Conservation (phyloP, 2,888 invertebrate genomes). For the Campopleginae sp. region DNA sequence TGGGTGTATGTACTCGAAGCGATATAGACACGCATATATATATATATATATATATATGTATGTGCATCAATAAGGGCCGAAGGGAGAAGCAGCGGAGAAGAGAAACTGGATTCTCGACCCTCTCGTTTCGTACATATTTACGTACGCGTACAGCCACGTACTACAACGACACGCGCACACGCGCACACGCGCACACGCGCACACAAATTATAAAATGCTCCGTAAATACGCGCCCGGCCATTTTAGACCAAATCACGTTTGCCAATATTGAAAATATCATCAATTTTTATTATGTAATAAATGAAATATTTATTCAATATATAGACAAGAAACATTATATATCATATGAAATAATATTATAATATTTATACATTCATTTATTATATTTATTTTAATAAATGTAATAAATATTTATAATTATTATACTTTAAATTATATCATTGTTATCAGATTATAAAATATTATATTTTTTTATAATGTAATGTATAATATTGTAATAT, state of each 20-base stretch:
- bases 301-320: too few species aligned
- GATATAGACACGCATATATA: background rate
- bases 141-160: background rate
- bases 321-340: too few species aligned
- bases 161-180: background rate
- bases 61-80: slow-evolving; percentile 11
- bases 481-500: too few species aligned
- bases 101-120: slow-evolving; percentile 59
- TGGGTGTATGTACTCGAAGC: background rate
- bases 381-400: slow-evolving; percentile 8
- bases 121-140: slow-evolving; percentile 38
- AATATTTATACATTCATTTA: too few species aligned
- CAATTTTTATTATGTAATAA: too few species aligned
- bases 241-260: slow-evolving; percentile 33
- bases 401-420: slow-evolving; percentile 14
- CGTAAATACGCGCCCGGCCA: background rate
- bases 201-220: slow-evolving; percentile 56
- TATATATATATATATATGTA: background rate
- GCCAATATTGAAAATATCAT: too few species aligned
- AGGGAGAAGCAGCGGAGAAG: slow-evolving; percentile 32
- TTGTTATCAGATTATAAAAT: too few species aligned
- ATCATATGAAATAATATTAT: too few species aligned
- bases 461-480: too few species aligned
- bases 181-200: background rate
- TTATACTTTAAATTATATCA: too few species aligned